A percentile compares a stretch with the other conserved stretches of the same genome.
Conservation (phyloP, 2,113 vertebrate species). For the Balaeniceps rex region DNA sequence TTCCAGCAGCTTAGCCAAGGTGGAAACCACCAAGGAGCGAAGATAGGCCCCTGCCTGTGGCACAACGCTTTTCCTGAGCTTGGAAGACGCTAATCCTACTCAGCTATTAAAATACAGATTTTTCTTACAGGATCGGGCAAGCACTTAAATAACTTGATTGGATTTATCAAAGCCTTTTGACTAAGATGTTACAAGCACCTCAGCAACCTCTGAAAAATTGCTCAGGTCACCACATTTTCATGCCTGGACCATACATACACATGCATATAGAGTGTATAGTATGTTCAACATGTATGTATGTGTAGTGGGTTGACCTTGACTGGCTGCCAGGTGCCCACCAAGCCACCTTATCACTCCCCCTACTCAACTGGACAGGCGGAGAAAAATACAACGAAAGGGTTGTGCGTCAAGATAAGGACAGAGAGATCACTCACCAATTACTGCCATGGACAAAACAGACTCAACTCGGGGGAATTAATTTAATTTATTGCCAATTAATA, state of each 20-base stretch:
- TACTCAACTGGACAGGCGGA: not conserved
- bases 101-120: not conserved
- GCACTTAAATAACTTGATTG: not conserved
- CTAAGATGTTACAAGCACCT: not conserved
- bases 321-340: not conserved
- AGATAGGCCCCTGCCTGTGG: not conserved
- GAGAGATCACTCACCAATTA: not conserved
- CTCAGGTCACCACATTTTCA: not conserved
- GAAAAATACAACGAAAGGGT: not conserved
- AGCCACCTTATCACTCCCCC: not conserved
- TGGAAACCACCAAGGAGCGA: not conserved
- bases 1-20: not conserved
- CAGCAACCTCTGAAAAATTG: not conserved
- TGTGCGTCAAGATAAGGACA: not conserved
- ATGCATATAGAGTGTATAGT: not conserved
- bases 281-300: not conserved
- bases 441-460: not conserved
- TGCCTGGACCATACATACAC: not conserved
- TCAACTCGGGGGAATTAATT: not conserved
- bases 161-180: not conserved
- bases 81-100: not conserved
- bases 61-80: not conserved
- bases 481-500: not conserved
- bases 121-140: not conserved
- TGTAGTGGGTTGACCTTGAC: not conserved